Base-by-base conservation (phyloP, 2,113 vertebrate species). In the Chaenogobius annularis region DNA sequence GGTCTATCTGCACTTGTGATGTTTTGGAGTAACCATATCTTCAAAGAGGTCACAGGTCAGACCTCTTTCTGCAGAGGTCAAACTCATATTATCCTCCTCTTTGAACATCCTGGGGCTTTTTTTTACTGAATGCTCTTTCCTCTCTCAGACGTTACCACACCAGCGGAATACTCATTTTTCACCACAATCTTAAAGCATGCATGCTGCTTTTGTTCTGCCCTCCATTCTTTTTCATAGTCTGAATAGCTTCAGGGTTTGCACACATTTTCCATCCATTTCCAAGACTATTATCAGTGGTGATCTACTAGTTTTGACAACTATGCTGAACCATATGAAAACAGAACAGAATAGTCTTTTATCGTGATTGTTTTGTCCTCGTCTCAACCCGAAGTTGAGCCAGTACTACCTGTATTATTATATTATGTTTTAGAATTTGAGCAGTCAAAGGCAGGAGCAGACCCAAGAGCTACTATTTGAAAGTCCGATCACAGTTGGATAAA, bases 31-130 rank as follows among this genome's bases (percentile, higher is more conserved):
- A 88, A 89, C 64, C 67, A 62, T 82, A 82, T 83, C 84, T 91
- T 91, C 90, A 88, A 73, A 83, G 82, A 78, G 79, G 87, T 82
- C 85, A 88, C 47, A 61, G 81, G 88, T 88, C 82, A 81, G 62
- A 74, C 11, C 71, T 74, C 85, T 37, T 75, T 46, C 62, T 80
- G 66, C 68, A 81, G 54, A 81, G 84, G 87, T 83, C 82, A 88
- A 84, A 81, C 82, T 80, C 76, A 86, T 90, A 84, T 84, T 78
- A 63, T 3, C 26, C 17, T 71, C 50, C 13, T 71, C 83, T 90
- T 88, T 90, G 89, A 90, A 87, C 76, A 23, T 82, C 62, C 37
- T 37, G 50, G 48, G 20, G 20, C 44, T 43, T 40, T 40, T 35
- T n/a, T 11, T 15, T 69, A 55, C 31, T 61, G 48, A 46, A 19